A percentile compares a stretch with the other conserved stretches of the same genome.
These are phyloP conservation scores for Leptopilina boulardi DNA, from an alignment of 1,140 invertebrate genomes.

Conservation along the genomic window DNA sequence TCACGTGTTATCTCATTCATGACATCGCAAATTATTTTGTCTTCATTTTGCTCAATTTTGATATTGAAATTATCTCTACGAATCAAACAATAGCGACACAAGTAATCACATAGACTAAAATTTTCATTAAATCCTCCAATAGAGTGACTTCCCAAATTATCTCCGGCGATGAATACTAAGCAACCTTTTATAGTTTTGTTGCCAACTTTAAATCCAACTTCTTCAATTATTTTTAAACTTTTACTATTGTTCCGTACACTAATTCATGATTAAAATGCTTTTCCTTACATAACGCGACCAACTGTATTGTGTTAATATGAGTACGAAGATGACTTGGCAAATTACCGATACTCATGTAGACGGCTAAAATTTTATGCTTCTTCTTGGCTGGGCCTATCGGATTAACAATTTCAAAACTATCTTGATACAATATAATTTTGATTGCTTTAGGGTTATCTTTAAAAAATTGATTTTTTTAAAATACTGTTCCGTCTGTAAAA, in stretches of 20 bases:
- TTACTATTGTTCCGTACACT: slow-evolving; percentile 53
- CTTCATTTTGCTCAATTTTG: not conserved
- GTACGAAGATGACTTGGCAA: slow-evolving; percentile 40
- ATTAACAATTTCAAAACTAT: slow-evolving; percentile 66
- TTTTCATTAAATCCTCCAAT: slow-evolving; percentile 57
- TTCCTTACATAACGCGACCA: slow-evolving; percentile 58
- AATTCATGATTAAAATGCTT: slow-evolving; percentile 54
- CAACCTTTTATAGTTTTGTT: slow-evolving; percentile 48
- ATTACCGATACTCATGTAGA: slow-evolving; percentile 64
- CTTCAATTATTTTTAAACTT: slow-evolving; percentile 61
- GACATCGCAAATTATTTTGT: not conserved
- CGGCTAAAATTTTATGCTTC: slow-evolving; percentile 64
- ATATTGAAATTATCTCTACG: not conserved
- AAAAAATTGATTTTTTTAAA: slow-evolving; percentile 59
- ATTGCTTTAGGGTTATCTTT: slow-evolving; percentile 52
- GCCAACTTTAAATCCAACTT: slow-evolving; percentile 48
- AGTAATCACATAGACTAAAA: slow-evolving; percentile 36
- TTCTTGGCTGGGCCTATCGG: slow-evolving; percentile 59
- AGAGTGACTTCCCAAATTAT: slow-evolving; percentile 60
- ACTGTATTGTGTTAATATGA: slow-evolving; percentile 59
- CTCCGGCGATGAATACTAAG: slow-evolving; percentile 55
- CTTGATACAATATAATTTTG: slow-evolving; percentile 65
- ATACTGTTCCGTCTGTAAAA: slow-evolving; percentile 57
- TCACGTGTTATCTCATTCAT: not conserved
- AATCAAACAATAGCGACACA: slow-evolving; percentile 42